Conservation (phyloP, 2,888 invertebrate species). For the Spodoptera littoralis region DNA sequence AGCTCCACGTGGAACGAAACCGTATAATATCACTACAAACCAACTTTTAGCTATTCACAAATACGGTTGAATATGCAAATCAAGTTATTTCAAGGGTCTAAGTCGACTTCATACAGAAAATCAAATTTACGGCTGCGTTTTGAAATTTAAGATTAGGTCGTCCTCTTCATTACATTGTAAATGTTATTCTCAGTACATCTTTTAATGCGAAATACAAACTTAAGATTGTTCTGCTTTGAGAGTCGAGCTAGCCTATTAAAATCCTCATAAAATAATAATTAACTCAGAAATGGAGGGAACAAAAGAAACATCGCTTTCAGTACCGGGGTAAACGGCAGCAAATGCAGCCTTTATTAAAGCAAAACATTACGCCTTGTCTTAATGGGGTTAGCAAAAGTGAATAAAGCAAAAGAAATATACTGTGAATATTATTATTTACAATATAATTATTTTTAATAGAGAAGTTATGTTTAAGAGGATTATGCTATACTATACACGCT, state of each 20-base stretch:
- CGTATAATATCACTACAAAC: slow-evolving; percentile 1
- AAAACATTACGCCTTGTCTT: no score
- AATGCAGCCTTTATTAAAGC: background rate
- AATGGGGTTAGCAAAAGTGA: no score
- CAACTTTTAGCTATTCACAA: slow-evolving; percentile 6
- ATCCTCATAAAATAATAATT: slow-evolving; percentile 2
- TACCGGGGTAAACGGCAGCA: no score
- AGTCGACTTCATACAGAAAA: slow-evolving; percentile 2
- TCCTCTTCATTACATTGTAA: slow-evolving; percentile 15
- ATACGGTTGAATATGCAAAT: slow-evolving; percentile 19
- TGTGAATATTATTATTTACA: no score
- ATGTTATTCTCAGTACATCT: slow-evolving; percentile 17
- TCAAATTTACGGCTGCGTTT: slow-evolving; percentile 10
- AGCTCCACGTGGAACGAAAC: background rate
- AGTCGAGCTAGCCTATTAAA: background rate
- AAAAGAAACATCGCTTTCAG: background rate
- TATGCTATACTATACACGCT: no score
- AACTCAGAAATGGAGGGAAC: slow-evolving; percentile 1
- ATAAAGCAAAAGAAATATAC: no score
- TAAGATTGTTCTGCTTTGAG: slow-evolving; percentile 4
- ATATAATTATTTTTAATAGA: no score
- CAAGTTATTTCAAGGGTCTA: slow-evolving; percentile 7
- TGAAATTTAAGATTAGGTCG: slow-evolving; percentile 15
- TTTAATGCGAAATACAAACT: slow-evolving; percentile 2
- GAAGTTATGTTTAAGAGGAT: no score